Percentiles rank a stretch among this genome's conserved stretches.
phyloP scores from a whole-genome alignment of 2,888 invertebrate species.

The Brachypalpus laphriformis region DNA sequence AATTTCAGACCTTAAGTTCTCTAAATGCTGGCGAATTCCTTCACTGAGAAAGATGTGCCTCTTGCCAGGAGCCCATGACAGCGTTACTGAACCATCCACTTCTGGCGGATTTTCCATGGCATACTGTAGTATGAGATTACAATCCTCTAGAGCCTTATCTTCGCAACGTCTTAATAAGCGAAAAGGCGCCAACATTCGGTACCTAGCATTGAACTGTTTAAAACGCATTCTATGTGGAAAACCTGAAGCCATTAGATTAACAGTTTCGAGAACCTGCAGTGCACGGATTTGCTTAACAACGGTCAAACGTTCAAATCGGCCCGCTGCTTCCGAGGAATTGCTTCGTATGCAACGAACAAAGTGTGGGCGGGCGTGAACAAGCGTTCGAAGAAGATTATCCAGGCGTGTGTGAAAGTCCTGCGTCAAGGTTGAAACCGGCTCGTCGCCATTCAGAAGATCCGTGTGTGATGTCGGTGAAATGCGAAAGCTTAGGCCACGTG shows the following conservation, averaged over 20 bases:
- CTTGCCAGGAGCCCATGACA: slow-evolving; percentile 95
- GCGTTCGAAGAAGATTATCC: slow-evolving; percentile 94
- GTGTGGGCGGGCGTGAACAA: slow-evolving; percentile 96
- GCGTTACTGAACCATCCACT: slow-evolving; percentile 85
- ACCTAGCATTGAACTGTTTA: slow-evolving; percentile 94
- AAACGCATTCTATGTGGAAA: slow-evolving; percentile 97
- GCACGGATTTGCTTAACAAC: slow-evolving; percentile 95
- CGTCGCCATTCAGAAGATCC: slow-evolving; percentile 91
- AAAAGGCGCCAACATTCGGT: slow-evolving; percentile 93
- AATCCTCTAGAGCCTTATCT: slow-evolving; percentile 90
- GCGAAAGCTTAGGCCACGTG: slow-evolving; percentile 91
- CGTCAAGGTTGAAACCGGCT: slow-evolving; percentile 93
- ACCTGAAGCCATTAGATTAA: slow-evolving; percentile 97
- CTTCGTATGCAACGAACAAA: slow-evolving; percentile 96
- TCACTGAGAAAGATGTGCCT: slow-evolving; percentile 97
- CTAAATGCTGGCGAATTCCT: slow-evolving; percentile 94
- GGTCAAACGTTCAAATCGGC: slow-evolving; percentile 91
- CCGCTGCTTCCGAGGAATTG: slow-evolving; percentile 91
- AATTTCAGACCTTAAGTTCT: slow-evolving; percentile 90
- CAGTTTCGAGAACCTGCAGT: slow-evolving; percentile 95
- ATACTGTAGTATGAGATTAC: slow-evolving; percentile 89
- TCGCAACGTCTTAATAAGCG: slow-evolving; percentile 86
- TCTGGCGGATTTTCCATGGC: slow-evolving; percentile 86
- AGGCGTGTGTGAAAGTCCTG: slow-evolving; percentile 97
- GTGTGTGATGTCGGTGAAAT: slow-evolving; percentile 95